Percentiles rank a stretch among this genome's conserved stretches.
These are phyloP conservation scores for Cheilosia grossa DNA, from an alignment of 2,888 invertebrate species.

Conservation along the genomic window DNA sequence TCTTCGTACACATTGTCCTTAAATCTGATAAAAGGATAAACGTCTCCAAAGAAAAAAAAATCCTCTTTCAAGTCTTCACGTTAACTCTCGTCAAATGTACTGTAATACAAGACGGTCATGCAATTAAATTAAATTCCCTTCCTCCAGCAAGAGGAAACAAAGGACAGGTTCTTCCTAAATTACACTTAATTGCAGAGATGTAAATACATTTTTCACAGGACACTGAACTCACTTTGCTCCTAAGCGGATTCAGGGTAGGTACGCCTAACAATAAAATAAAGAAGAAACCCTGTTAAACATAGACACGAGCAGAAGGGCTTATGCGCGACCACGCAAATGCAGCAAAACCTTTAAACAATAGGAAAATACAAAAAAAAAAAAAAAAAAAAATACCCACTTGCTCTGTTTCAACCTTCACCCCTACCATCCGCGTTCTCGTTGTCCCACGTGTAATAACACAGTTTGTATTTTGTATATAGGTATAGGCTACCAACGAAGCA, in stretches of 20 bases:
- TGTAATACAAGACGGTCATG: neutral
- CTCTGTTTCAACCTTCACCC: conserved; percentile 28
- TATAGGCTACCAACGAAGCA: conserved; percentile 19
- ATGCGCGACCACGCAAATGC: conserved; percentile 11
- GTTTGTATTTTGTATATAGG: neutral
- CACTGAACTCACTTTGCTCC: conserved; percentile 40
- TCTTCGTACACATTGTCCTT: too few relatives aligned
- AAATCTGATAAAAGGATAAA: too few relatives aligned
- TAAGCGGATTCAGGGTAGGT: neutral
- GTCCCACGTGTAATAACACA: neutral
- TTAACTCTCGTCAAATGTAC: neutral
- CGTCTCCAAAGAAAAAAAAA: too few relatives aligned
- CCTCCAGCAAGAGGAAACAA: neutral
- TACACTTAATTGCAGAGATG: conserved; percentile 43
- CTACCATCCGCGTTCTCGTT: neutral
- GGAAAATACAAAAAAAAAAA: neutral
- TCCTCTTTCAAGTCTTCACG: neutral
- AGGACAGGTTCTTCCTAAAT: conserved; percentile 5
- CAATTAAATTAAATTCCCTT: neutral
- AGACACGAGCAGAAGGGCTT: conserved; percentile 11
- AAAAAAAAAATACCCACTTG: neutral
- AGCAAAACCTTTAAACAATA: conserved; percentile 17
- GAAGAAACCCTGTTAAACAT: neutral
- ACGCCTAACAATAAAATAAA: neutral
- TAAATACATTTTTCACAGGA: conserved; percentile 29